phyloP scores from a whole-genome alignment of 2,888 invertebrate species.

The Limnephilus marmoratus region DNA sequence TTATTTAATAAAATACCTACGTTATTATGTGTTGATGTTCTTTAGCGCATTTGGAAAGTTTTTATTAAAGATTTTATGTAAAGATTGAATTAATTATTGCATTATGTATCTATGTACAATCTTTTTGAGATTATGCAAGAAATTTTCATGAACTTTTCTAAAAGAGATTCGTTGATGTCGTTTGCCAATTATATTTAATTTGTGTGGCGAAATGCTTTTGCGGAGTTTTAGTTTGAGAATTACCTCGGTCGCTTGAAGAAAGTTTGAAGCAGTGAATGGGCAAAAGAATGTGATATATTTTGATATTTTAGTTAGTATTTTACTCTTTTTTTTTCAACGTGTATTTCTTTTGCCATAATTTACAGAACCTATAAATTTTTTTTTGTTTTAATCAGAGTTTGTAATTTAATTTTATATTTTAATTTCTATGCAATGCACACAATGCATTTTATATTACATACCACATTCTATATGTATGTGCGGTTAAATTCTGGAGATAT shows the following conservation, averaged over 20 bases:
- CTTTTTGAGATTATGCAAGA: neutral
- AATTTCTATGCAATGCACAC: neutral
- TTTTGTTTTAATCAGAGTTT: neutral
- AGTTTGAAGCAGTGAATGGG: neutral
- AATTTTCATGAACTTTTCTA: neutral
- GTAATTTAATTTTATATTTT: neutral
- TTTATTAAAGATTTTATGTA: neutral
- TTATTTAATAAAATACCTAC: neutral
- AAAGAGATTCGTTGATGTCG: neutral
- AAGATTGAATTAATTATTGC: neutral
- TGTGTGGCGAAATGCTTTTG: neutral
- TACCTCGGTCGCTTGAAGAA: neutral
- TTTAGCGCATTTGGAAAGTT: neutral
- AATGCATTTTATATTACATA: no score
- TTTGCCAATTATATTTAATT: neutral
- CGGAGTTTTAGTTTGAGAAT: neutral
- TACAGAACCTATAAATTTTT: neutral
- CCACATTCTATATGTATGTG: neutral
- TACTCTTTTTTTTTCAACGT: neutral
- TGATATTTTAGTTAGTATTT: constrained; percentile 46
- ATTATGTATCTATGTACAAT: no score
- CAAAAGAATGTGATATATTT: constrained; percentile 41
- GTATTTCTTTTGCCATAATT: constrained; percentile 37
- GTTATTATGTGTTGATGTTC: neutral
- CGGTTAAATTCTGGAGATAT: neutral